These are phyloP conservation scores for Drosophila ananassae DNA, from an alignment of 1,140 invertebrate genomes.

Conservation along the genomic window DNA sequence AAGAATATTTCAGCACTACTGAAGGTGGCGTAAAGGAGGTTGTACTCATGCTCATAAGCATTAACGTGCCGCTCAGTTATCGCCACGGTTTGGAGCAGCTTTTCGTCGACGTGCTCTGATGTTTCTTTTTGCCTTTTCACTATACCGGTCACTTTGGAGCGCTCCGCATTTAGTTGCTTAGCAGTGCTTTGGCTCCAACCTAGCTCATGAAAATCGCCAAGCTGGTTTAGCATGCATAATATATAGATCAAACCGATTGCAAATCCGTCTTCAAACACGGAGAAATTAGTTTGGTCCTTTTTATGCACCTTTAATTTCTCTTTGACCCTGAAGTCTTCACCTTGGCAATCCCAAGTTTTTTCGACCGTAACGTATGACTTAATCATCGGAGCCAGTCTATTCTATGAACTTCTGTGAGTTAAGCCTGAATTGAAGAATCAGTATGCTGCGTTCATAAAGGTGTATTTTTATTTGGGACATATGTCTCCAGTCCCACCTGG, in stretches of 20 bases:
- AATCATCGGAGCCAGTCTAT: no score
- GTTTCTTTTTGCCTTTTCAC: constrained; percentile 72
- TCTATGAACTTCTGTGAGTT: no score
- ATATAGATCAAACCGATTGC: constrained; percentile 95
- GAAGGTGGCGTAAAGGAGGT: constrained; percentile 95
- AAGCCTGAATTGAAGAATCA: no score
- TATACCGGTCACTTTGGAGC: constrained; percentile 86
- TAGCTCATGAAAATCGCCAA: constrained; percentile 94
- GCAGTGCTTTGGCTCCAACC: constrained; percentile 97
- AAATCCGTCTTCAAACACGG: constrained; percentile 98
- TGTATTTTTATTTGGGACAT: no score
- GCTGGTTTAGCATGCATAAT: constrained; percentile 89
- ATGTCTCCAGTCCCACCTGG: no score
- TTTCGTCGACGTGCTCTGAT: constrained; percentile 87
- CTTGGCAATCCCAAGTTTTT: no score
- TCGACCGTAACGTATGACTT: no score
- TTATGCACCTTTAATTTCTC: constrained; percentile 95
- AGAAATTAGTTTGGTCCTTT: constrained; percentile 90
- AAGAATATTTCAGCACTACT: constrained; percentile 98
- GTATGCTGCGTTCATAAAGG: no score
- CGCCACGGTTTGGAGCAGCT: constrained; percentile 96
- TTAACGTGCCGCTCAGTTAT: constrained; percentile 93
- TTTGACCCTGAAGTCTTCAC: constrained; percentile 92
- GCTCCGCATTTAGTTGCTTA: constrained; percentile 88
- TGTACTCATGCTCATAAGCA: constrained; percentile 94